Evolutionary conservation across 2,113 vertebrate genomes (phyloP).

Genomic region (Planiliza haematocheilus): DNA sequence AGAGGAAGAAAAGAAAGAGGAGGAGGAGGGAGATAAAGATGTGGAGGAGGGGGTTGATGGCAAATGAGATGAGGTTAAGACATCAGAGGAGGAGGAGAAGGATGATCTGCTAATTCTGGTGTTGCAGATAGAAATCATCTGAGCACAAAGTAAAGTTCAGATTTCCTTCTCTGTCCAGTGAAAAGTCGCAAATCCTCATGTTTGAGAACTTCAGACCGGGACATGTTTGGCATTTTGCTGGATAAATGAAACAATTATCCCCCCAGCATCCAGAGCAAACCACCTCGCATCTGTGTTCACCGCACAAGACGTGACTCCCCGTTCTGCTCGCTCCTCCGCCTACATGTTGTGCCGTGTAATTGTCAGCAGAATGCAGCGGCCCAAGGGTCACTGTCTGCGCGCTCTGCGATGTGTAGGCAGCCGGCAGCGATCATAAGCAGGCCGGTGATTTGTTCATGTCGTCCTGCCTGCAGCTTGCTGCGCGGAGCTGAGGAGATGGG

Average conservation of each 20-base stretch:
- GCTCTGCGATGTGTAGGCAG: neutral
- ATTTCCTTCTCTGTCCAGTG: too few relatives aligned
- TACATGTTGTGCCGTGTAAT: too few relatives aligned
- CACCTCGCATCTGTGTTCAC: too few relatives aligned
- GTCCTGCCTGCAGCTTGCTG: constrained; percentile 87
- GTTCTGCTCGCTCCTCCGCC: too few relatives aligned
- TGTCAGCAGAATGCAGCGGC: neutral
- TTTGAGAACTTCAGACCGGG: too few relatives aligned
- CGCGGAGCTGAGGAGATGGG: constrained; percentile 95
- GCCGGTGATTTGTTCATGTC: neutral
- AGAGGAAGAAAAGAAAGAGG: neutral
- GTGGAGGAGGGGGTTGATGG: constrained; percentile 37
- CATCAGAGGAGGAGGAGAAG: constrained; percentile 40
- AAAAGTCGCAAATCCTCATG: too few relatives aligned
- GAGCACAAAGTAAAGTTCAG: too few relatives aligned
- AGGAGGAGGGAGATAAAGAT: neutral
- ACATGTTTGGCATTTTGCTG: too few relatives aligned
- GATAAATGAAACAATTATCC: too few relatives aligned
- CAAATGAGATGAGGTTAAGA: constrained; percentile 54
- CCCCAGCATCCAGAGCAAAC: too few relatives aligned
- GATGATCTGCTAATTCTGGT: constrained; percentile 10
- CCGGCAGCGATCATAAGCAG: too few relatives aligned
- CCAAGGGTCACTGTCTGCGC: neutral
- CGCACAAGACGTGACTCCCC: neutral
- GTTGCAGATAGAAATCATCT: neutral